These are phyloP conservation scores for Lithosia quadra DNA, from an alignment of 2,888 invertebrate genomes.

Conservation along the genomic window DNA sequence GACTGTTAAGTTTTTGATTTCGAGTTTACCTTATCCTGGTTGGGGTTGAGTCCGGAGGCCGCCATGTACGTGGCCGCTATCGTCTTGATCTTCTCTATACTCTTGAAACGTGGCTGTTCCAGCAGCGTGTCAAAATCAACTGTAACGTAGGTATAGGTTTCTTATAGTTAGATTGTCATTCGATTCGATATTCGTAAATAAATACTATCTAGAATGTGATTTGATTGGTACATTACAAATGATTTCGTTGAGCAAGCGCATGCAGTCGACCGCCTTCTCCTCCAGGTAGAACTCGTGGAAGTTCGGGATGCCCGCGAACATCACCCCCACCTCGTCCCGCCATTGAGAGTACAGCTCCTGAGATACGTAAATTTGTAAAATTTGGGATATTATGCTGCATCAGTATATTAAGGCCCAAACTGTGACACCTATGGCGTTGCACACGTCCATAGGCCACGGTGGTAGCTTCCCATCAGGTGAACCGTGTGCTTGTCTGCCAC, in stretches of 20 bases:
- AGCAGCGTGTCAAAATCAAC: slow-evolving; percentile 96
- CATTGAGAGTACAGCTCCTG: slow-evolving; percentile 94
- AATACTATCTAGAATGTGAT: background rate
- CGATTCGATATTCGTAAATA: too few relatives aligned
- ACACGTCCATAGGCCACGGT: too few relatives aligned
- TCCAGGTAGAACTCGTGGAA: slow-evolving; percentile 99
- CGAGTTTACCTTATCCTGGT: slow-evolving; percentile 83
- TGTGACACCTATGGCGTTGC: too few relatives aligned
- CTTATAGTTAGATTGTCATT: too few relatives aligned
- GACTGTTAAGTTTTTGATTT: background rate
- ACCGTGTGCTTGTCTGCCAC: too few relatives aligned
- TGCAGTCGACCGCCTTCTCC: slow-evolving; percentile 99
- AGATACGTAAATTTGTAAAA: too few relatives aligned
- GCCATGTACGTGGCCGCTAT: slow-evolving; percentile 98
- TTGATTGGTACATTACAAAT: slow-evolving; percentile 90
- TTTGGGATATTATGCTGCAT: too few relatives aligned
- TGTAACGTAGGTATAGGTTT: slow-evolving; percentile 65
- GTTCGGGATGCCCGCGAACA: slow-evolving; percentile 99
- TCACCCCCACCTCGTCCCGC: slow-evolving; percentile 95
- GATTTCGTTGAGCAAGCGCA: slow-evolving; percentile 98
- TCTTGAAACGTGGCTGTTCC: slow-evolving; percentile 94
- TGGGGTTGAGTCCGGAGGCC: slow-evolving; percentile 96
- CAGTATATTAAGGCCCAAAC: too few relatives aligned
- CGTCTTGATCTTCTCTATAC: slow-evolving; percentile 98
- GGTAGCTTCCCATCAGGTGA: too few relatives aligned